Evolutionary conservation across 2,888 invertebrate genomes (phyloP), one percentile per base, ranked within the genome.

Genomic region (Sipha maydis): DNA sequence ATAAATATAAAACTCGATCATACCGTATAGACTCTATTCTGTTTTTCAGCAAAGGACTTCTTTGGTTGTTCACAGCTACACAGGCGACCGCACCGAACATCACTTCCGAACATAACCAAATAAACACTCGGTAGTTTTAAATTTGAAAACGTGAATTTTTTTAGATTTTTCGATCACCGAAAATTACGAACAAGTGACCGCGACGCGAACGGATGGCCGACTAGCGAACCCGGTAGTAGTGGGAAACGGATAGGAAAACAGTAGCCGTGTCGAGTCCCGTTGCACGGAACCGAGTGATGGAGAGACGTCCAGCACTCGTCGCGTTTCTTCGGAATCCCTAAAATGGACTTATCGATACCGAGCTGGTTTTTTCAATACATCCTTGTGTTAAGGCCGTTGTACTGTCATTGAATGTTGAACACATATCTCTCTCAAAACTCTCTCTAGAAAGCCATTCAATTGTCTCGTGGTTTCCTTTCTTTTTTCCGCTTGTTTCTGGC

Each of bases 181-280:
- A 84, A 84, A 76, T 73, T n/a, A 76, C 73, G 84, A 83, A 82
- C 80, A 28, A 82, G 82, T 31, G 75, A 75, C 41, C 88, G 88
- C 31, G 41, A 88, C 88, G 82, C 75, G 61, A 61, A 75, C 88
- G 41, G 31, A 82, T 82, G 75, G 71, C 73, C 86, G 86, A 86
- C 86, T 86, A 86, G 71, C 41, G 34, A 61, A 28, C 48, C 71
- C 69, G 41, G 48, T 48, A 56, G 71, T 79, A 79, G 71, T 86
- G 85, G 85, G 78, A 85, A 85, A 85, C 85, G 19, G 86, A 86
- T 79, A 79, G 79, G 86, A 86, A 86, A 86, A 84, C 84, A 56
- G 84, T 84, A 83, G 83, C 83, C 61, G 56, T 38, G 73, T 31
- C 71, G 86, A 56, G 79, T 86, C 86, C 86, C 86, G 86, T 86